Evolutionary conservation across 2,888 invertebrate species (phyloP).

Genomic region (Sthenelais limicola): DNA sequence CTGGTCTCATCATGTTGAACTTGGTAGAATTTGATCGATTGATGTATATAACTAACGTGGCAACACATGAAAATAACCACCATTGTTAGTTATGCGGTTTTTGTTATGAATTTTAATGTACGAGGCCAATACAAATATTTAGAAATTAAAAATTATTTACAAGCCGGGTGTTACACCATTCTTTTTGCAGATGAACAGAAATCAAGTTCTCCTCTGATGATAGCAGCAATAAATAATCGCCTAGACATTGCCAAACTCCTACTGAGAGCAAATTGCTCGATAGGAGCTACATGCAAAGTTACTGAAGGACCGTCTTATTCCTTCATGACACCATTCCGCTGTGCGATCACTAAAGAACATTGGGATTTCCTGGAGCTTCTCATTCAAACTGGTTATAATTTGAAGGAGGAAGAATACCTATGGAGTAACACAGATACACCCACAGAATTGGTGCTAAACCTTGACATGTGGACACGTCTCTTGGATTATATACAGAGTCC

Average conservation of each 20-base stretch:
- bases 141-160: no score
- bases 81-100: no score
- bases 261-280: conserved; percentile 15
- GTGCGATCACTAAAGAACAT: background rate
- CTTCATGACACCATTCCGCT: background rate
- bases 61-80: no score
- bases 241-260: conserved; percentile 56
- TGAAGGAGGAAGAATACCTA: conserved; percentile 49
- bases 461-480: conserved; percentile 53
- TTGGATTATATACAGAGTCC: conserved; percentile 47
- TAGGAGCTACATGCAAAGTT: background rate
- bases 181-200: no score
- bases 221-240: conserved; percentile 56
- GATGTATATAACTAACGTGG: no score
- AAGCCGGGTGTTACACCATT: no score
- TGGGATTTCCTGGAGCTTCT: conserved; percentile 20
- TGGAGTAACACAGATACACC: conserved; percentile 50
- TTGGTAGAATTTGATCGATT: no score
- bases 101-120: no score
- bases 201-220: conserved; percentile 58
- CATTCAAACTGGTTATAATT: conserved; percentile 55
- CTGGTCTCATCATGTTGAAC: no score
- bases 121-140: no score
- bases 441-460: conserved; percentile 46
- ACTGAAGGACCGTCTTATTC: background rate